Base-by-base conservation (phyloP, 2,888 invertebrate species). In the Drosophila quinaria region DNA sequence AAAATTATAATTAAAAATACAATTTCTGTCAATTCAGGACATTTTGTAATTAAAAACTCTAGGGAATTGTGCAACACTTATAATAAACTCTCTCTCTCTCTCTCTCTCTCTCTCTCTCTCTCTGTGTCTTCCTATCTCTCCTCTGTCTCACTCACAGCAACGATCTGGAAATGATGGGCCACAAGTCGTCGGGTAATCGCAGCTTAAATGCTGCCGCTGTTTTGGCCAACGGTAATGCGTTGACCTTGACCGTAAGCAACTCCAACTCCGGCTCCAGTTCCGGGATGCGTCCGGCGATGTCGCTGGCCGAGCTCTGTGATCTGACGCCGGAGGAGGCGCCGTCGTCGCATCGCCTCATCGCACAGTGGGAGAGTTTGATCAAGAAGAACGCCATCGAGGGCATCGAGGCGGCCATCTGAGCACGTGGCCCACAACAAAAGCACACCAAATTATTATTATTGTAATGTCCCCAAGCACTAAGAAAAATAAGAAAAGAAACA, bases 361-460 rank as follows among this genome's bases (percentile, higher is more conserved):
- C 96, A 78, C 95, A 96, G 92, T 97, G 97, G 96, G 97, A 97
- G 92, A 96, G 95, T 70, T 94, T 96, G 80, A 97, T 96, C 79
- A 95, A 95, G 83, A 94, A 94, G 76, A 91, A 92, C 63, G 89
- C 91, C 50, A 22, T 22, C 22, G 84, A 84, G 52, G 78, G 71
- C 17, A 67, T 79, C 9, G 89, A 89, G 66, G 79, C 79, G 67
- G 85, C 65, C 49, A 75, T 89, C 31, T 84, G 73, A 67, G 44
- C 10, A 62, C 61, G 44, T n/a, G 31, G n/a, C 31, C n/a, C 13
- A 17, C 46, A 50, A 29, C 37, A 59, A 65, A 79, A 88, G 70
- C 78, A 87, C 74, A 89, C 89, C 89, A 89, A 84, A 87, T 87
- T 81, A 82, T 84, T 84, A 79, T 74, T 73, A 56, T 55, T 47